Evolutionary conservation across 1,140 invertebrate species (phyloP).

Genomic region (Neomicropteryx cornuta): DNA sequence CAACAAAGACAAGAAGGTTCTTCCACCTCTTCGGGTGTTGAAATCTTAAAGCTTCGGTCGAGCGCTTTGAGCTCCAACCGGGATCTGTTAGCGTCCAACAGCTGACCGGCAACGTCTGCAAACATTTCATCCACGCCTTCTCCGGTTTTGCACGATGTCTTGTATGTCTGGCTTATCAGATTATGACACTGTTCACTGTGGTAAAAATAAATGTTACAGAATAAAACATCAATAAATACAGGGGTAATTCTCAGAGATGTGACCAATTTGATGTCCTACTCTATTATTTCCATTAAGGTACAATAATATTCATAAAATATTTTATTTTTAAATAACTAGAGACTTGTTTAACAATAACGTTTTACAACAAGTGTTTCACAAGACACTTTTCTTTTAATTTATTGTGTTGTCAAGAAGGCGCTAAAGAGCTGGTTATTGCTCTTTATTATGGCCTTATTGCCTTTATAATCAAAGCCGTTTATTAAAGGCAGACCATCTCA

Average conservation of each 20-base stretch:
- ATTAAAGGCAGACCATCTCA: too few relatives aligned
- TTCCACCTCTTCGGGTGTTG: constrained; percentile 47
- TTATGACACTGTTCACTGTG: constrained; percentile 84
- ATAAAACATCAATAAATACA: not conserved
- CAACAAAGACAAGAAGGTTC: constrained; percentile 56
- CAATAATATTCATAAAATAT: too few relatives aligned
- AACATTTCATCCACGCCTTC: constrained; percentile 87
- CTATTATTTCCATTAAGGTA: too few relatives aligned
- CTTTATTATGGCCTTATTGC: too few relatives aligned
- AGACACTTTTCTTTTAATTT: too few relatives aligned
- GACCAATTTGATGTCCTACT: too few relatives aligned
- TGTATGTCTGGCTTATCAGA: constrained; percentile 77
- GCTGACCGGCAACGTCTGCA: constrained; percentile 67
- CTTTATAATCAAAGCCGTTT: too few relatives aligned
- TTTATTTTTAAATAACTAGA: too few relatives aligned
- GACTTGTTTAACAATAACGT: too few relatives aligned
- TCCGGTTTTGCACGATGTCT: constrained; percentile 83
- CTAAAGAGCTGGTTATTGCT: too few relatives aligned
- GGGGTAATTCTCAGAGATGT: not conserved
- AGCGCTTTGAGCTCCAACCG: constrained; percentile 69
- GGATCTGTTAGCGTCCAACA: constrained; percentile 68
- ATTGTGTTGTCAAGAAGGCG: too few relatives aligned
- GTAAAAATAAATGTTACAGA: constrained; percentile 16
- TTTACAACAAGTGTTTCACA: too few relatives aligned
- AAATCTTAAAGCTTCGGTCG: constrained; percentile 67